Evolutionary conservation across 1,140 invertebrate species (phyloP), one percentile per base, ranked within the genome.

Genomic region (Lanistes nyassanus): DNA sequence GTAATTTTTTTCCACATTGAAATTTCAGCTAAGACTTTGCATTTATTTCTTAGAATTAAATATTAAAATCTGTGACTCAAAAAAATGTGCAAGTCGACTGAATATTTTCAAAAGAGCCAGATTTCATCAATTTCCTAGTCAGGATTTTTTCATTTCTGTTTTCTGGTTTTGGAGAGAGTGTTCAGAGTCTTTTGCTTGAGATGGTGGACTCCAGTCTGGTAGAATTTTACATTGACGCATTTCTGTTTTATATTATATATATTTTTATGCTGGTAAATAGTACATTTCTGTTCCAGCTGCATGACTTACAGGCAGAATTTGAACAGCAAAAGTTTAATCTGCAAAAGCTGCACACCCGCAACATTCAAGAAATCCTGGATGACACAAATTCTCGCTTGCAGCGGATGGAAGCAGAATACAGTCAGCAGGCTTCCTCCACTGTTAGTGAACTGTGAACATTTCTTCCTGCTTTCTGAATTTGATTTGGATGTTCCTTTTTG

Each of bases 241-340:
- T 42, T 55, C 21, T 55, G 16, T 60, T 71, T 55, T 16, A 34
- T 64, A 34, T 76, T 64, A 4, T 29, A 47, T n/a, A 26, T 9
- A 58, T 73, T 58, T 58, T 16, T 53, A 5, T 34, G 29, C 26
- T 73, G 39, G 42, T 19, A 31, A 37, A 16, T 5, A 34, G 9
- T 58, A 23, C 47, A 56, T 70, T 47, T 58, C 34, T 65, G 13
- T 79, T 82, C 0, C 62, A 87, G 86, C 80, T 89, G 26, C 85
- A 87, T 78, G 86, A 88, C 71, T 71, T 85, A 34, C 75, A 86
- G 53, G 71, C 83, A 26, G 84, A 88, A 36, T 88, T 88, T 84
- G 88, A 89, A 75, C 83, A 88, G 74, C 87, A 89, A 67, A 89
- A 89, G 79, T 87, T 89, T 83, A 87, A 89, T 9, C 84, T 89